Evolutionary conservation across 1,140 invertebrate genomes (phyloP), one percentile per base, ranked within the genome.

Genomic region (Caerostris extrusa): DNA sequence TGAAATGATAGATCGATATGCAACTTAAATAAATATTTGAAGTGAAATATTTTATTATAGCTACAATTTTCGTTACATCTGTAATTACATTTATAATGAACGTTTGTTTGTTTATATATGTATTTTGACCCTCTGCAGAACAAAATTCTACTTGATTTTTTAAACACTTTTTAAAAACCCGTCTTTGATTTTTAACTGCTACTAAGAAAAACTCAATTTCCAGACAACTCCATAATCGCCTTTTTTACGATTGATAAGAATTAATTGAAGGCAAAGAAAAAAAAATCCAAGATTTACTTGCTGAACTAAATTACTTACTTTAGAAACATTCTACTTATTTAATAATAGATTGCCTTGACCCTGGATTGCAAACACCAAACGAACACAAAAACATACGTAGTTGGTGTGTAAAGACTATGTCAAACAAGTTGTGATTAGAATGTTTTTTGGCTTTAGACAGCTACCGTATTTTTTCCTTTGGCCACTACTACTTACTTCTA

Each of bases 281-380:
- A 50, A 53, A 50, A 5, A 3, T 34, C 7, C 0, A 77, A 53
- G 71, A 77, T 77, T 77, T 77, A 77, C 19, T 77, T 77, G 71
- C 8, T 77, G 71, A 77, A 34, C 71, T 77, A 77, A 77, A 77
- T 77, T 50, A 77, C 71, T 12, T 77, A 50, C 71, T 77, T 77
- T 10, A 77, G 34, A 77, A 77, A 77, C 71, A 77, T 77, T 77
- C 34, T 50, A 53, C 34, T 77, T 77, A 77, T 77, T 34, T 50
- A 50, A 50, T 77, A 77, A 77, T 77, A 77, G 71, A 50, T 53
- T 77, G 34, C 50, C 71, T 77, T 77, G 71, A 77, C 71, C 71
- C 53, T 50, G 53, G 3, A 12, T 14, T 77, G 50, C 71, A 77
- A 12, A 50, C 50, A 77, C 34, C 7, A 19, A 19, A 50, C 8